Evolutionary conservation across 2,113 vertebrate genomes (phyloP), one percentile per base, ranked within the genome.

Genomic region (Pseudorasbora parva): DNA sequence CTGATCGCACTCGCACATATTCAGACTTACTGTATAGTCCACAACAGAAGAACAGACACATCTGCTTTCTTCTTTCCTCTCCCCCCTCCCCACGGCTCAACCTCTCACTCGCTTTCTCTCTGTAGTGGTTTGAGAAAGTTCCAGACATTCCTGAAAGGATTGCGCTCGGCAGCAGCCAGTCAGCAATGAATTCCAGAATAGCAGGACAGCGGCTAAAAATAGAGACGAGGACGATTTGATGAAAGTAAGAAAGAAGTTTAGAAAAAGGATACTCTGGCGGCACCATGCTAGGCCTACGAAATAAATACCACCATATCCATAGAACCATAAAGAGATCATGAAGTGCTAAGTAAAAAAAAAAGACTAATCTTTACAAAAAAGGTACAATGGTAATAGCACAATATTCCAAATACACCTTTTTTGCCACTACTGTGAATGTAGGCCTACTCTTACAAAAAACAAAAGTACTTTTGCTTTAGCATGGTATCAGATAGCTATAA

Each of bases 101-200:
- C 51, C 76, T 78, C 56, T 78, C 57, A 43, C 57, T 78, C 23
- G 25, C 59, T 79, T 49, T 47, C 37, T 64, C 91, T 93, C 90
- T 92, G 91, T 90, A 91, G 93, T 92, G 94, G 93, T 93, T 94
- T 94, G 94, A 93, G 90, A 91, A 86, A 62, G 73, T 91, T 93
- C 94, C 94, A 95, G 92, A 94, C 93, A 93, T 94, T 94, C 93
- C 92, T 91, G 90, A 93, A 91, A 92, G 91, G 91, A 93, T 93
- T 89, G 88, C 91, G 88, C 91, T 92, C 91, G 91, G 87, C 91
- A 92, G 90, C 91, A 93, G 92, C 91, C 91, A 94, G 93, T 92
- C 93, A 94, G 93, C 91, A 92, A 90, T 89, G 88, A 92, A 93
- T 93, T 94, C 93, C 94, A 94, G 94, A 94, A 95, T 94, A 94